A percentile compares a stretch with the other conserved stretches of the same genome.
Evolutionary conservation across 2,888 invertebrate genomes (phyloP).

Genomic region (Drosophila nigricruria): DNA sequence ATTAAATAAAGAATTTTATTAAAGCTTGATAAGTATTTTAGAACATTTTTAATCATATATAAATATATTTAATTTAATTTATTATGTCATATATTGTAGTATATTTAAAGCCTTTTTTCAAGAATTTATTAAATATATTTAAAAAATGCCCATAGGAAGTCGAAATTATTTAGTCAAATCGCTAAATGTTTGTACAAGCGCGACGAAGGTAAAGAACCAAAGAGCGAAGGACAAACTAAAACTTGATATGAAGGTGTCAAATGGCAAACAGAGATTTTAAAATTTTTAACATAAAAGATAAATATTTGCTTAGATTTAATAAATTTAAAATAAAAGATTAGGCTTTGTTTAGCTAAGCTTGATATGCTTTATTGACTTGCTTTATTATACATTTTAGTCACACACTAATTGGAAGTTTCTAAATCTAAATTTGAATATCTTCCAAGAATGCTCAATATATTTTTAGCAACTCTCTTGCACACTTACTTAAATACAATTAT

Average conservation of each 20-base stretch:
- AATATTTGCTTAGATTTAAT: background rate
- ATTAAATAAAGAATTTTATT: too few relatives aligned
- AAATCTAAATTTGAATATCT: background rate
- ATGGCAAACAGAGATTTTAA: background rate
- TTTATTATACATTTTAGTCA: background rate
- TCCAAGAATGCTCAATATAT: background rate
- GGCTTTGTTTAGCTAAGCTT: background rate
- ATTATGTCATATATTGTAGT: background rate
- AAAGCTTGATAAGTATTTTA: too few relatives aligned
- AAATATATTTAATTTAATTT: background rate
- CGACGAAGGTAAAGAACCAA: background rate
- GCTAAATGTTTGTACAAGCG: background rate
- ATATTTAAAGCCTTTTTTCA: background rate
- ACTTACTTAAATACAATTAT: background rate
- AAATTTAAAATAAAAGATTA: background rate
- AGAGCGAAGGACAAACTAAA: background rate
- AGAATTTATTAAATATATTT: background rate
- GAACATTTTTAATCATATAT: background rate
- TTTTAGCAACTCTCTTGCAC: background rate
- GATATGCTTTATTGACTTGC: too few relatives aligned
- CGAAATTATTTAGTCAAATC: background rate
- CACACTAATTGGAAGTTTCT: background rate
- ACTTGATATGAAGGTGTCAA: constrained; percentile 1
- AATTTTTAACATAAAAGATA: background rate
- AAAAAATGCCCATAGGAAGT: background rate